Evolutionary conservation across 2,888 invertebrate genomes (phyloP), one percentile per base, ranked within the genome.

Genomic region (Apocheima hispidaria): DNA sequence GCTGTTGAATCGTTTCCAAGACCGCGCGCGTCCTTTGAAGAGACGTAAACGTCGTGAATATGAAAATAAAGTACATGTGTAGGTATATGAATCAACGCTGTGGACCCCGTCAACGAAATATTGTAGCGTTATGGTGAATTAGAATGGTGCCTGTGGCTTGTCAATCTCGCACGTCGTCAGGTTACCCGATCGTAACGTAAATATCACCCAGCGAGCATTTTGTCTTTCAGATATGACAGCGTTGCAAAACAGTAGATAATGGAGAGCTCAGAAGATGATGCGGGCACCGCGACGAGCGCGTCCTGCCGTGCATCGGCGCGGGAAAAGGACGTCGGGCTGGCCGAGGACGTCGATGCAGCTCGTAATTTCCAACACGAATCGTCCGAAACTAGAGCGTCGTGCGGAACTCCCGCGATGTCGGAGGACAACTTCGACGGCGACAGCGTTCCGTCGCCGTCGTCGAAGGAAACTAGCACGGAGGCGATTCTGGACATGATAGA

Each of bases 241-340:
- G 84, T 87, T 83, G 87, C 85, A 86, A 87, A 90, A 90, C 78
- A 89, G 90, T 91, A 93, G 93, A 93, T 93, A 93, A 93, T 93
- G 93, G 93, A 93, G 90, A 88, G 91, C 83, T 87, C 90, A 77
- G 93, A 93, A 88, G 93, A 93, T 82, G 93, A 93, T 93, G 92
- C 92, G 90, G 93, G 93, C 82, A 83, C 88, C 87, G 88, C 91
- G 85, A 87, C 88, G 82, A 89, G 82, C 85, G 90, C 91, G 89
- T 90, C 92, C 92, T 88, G 91, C 90, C 88, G 89, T 81, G 83
- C 82, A 86, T 84, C 91, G 92, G 91, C 93, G 93, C 93, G 93
- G 93, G 93, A 93, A 93, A 92, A 86, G 79, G 86, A 86, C 81
- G 78, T 87, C 81, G 86, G 81, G 73, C 83, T 79, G 82, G 81